phyloP scores from a whole-genome alignment of 2,888 invertebrate species.

The Notocelia uddmanniana region DNA sequence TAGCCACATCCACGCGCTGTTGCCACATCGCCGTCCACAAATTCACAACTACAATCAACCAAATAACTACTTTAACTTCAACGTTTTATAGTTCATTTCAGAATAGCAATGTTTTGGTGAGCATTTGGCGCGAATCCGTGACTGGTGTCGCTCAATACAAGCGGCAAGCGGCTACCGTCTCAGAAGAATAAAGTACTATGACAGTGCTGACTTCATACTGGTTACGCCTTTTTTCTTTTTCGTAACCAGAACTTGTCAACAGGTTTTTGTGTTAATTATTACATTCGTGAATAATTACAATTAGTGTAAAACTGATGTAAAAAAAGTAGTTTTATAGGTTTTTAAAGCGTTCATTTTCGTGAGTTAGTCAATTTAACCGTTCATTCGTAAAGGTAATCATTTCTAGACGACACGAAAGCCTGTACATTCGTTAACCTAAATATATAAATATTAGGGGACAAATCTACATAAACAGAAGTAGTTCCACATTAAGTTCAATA shows the following conservation, averaged over 20 bases:
- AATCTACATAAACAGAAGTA: no score
- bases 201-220: background rate
- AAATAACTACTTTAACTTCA: background rate
- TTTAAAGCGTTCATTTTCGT: constrained; percentile 34
- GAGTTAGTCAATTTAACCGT: constrained; percentile 15
- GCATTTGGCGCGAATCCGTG: constrained; percentile 42
- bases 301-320: constrained; percentile 50
- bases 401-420: background rate
- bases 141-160: constrained; percentile 53
- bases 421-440: background rate
- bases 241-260: constrained; percentile 57
- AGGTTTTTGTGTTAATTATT: constrained; percentile 60
- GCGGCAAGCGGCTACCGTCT: background rate
- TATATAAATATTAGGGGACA: no score
- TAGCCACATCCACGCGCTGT: constrained; percentile 52
- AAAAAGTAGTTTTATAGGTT: constrained; percentile 34
- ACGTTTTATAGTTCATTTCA: background rate
- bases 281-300: constrained; percentile 57
- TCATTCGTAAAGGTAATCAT: no score
- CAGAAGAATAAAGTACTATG: background rate
- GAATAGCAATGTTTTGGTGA: background rate
- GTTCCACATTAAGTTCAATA: no score
- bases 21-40: constrained; percentile 53
- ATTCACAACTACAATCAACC: background rate
- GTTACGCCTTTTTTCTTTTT: background rate